A percentile compares a stretch with the other conserved stretches of the same genome.
These are phyloP conservation scores for Macrocentrus cingulum DNA, from an alignment of 1,140 invertebrate genomes.

Conservation along the genomic window DNA sequence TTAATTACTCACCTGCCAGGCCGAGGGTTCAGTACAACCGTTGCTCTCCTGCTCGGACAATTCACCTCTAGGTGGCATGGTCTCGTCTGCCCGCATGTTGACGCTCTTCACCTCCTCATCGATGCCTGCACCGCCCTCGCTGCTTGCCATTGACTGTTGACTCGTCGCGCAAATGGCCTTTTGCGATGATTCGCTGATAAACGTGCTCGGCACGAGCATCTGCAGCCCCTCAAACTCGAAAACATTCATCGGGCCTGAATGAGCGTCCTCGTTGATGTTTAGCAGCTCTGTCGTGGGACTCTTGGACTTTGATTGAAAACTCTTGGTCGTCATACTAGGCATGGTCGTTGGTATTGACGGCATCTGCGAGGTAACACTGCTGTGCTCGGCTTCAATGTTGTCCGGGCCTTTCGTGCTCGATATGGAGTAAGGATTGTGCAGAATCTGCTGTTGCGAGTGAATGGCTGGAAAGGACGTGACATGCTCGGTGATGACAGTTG, in stretches of 20 bases:
- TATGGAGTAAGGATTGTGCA: slow-evolving; percentile 40
- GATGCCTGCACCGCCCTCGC: slow-evolving; percentile 60
- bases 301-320: slow-evolving; percentile 45
- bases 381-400: slow-evolving; percentile 42
- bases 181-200: slow-evolving; percentile 56
- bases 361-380: slow-evolving; percentile 36
- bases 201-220: slow-evolving; percentile 56
- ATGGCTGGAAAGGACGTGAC: slow-evolving; percentile 41
- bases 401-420: slow-evolving; percentile 30
- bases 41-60: slow-evolving; percentile 81
- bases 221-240: slow-evolving; percentile 58
- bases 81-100: slow-evolving; percentile 79
- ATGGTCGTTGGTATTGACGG: slow-evolving; percentile 41
- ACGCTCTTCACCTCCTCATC: slow-evolving; percentile 65
- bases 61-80: slow-evolving; percentile 80
- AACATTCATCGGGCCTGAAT: slow-evolving; percentile 55
- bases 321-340: slow-evolving; percentile 49
- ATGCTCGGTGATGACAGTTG: slow-evolving; percentile 47
- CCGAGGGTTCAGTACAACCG: slow-evolving; percentile 66
- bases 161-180: slow-evolving; percentile 57
- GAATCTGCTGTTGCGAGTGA: slow-evolving; percentile 39
- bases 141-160: slow-evolving; percentile 56
- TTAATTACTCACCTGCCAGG: slow-evolving; percentile 62
- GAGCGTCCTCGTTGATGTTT: slow-evolving; percentile 57
- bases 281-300: slow-evolving; percentile 49